Percentiles rank a stretch among this genome's conserved stretches.
These are phyloP conservation scores for Enteromius thamalakanensis DNA, from an alignment of 2,797 vertebrate genomes.

Conservation along the genomic window DNA sequence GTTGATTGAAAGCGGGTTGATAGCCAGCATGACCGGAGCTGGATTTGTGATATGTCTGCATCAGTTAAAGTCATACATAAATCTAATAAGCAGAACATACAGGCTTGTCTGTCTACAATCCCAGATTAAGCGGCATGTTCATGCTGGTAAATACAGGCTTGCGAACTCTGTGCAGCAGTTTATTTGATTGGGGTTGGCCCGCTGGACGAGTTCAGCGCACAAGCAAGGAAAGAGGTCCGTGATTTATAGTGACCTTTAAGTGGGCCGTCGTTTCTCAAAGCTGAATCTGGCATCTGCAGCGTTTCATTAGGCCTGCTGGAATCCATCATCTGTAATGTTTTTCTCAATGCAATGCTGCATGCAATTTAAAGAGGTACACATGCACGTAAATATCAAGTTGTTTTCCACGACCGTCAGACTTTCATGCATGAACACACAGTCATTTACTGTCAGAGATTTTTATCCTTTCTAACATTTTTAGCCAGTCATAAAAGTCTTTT, in stretches of 20 bases:
- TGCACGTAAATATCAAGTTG: conserved; percentile 24
- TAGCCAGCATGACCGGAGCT: background rate
- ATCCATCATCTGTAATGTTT: conserved; percentile 70
- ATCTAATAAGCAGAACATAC: conserved; percentile 20
- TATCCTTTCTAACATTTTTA: conserved; percentile 5
- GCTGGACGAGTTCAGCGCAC: conserved; percentile 43
- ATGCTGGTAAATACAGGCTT: conserved; percentile 32
- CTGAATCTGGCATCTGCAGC: conserved; percentile 63
- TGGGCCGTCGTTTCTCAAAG: conserved; percentile 64
- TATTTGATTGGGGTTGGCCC: conserved; percentile 65
- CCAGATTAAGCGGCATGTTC: conserved; percentile 9
- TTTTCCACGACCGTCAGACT: conserved; percentile 13
- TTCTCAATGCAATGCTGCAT: conserved; percentile 52
- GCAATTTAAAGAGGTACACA: conserved; percentile 32
- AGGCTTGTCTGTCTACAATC: conserved; percentile 5
- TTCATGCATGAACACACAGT: conserved; percentile 22
- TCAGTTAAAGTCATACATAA: background rate
- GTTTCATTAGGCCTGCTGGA: conserved; percentile 70
- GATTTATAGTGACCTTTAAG: conserved; percentile 78
- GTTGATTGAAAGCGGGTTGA: background rate
- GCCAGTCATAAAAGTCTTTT: background rate
- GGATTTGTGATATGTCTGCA: background rate
- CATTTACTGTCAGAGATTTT: conserved; percentile 20
- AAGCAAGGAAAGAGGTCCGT: conserved; percentile 54
- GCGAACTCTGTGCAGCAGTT: conserved; percentile 51